Evolutionary conservation across 1,140 invertebrate species (phyloP).

Genomic region (Megalopta genalis): DNA sequence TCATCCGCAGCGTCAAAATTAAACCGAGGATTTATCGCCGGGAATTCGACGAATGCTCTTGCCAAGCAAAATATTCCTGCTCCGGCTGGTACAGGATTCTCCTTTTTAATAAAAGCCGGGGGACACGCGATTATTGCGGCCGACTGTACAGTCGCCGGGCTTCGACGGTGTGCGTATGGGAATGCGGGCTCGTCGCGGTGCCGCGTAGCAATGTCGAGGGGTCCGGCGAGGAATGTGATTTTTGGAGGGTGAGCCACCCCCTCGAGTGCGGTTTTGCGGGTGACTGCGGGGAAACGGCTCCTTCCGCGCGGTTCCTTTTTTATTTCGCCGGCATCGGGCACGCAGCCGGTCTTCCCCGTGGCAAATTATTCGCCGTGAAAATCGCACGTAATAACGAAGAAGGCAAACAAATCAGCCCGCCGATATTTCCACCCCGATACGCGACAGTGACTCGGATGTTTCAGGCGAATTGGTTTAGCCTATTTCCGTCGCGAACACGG

Average conservation of each 20-base stretch:
- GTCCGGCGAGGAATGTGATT: constrained; percentile 71
- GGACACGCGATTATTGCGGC: constrained; percentile 3
- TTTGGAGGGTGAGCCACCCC: constrained; percentile 61
- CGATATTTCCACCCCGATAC: not conserved
- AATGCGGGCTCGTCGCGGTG: constrained; percentile 70
- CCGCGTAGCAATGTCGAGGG: constrained; percentile 67
- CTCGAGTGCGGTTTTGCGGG: constrained; percentile 18
- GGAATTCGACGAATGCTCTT: not conserved
- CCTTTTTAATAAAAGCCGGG: not conserved
- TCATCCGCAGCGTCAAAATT: not conserved
- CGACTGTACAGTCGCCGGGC: constrained; percentile 23
- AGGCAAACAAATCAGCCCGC: not conserved
- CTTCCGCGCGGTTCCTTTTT: constrained; percentile 14
- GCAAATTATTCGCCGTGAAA: constrained; percentile 45
- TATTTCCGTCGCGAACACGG: too few species aligned
- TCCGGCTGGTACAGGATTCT: too few species aligned
- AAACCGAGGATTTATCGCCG: not conserved
- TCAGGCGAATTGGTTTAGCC: too few species aligned
- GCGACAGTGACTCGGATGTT: not conserved
- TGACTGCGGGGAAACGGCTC: constrained; percentile 2
- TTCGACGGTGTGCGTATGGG: constrained; percentile 61
- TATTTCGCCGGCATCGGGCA: not conserved
- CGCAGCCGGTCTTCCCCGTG: not conserved
- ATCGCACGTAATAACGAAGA: constrained; percentile 2
- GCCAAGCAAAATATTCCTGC: not conserved